These are phyloP conservation scores for Dryadula phaetusa DNA, from an alignment of 2,888 invertebrate species.

Conservation along the genomic window DNA sequence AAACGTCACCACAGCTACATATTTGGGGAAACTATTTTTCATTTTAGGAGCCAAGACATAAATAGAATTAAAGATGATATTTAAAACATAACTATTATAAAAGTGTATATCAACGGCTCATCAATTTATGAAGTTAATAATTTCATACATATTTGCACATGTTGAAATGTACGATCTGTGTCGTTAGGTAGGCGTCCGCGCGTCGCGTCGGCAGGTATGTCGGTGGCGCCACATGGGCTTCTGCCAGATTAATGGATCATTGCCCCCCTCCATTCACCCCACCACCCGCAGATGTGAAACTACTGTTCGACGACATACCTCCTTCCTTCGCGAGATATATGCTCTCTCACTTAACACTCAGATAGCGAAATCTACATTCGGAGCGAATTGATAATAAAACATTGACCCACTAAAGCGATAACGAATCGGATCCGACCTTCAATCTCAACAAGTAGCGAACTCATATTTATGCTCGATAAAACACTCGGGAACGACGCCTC, in stretches of 20 bases:
- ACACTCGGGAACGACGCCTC: slow-evolving; percentile 79
- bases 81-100: neutral
- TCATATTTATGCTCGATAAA: slow-evolving; percentile 83
- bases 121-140: slow-evolving; percentile 46
- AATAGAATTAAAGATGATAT: neutral
- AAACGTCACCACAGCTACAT: slow-evolving; percentile 42
- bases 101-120: neutral
- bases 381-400: slow-evolving; percentile 50
- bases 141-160: slow-evolving; percentile 55
- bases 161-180: slow-evolving; percentile 70
- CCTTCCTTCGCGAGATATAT: slow-evolving; percentile 73
- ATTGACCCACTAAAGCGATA: slow-evolving; percentile 70
- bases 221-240: slow-evolving; percentile 91
- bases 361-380: slow-evolving; percentile 48
- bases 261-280: slow-evolving; percentile 88
- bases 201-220: slow-evolving; percentile 81
- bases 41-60: neutral
- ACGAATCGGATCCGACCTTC: slow-evolving; percentile 71
- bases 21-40: neutral
- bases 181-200: slow-evolving; percentile 82
- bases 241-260: slow-evolving; percentile 93
- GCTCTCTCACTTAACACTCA: slow-evolving; percentile 66
- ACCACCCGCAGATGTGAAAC: slow-evolving; percentile 71
- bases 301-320: slow-evolving; percentile 76
- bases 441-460: slow-evolving; percentile 80